phyloP scores from a whole-genome alignment of 2,797 vertebrate species.

The Alfaro cultratus region DNA sequence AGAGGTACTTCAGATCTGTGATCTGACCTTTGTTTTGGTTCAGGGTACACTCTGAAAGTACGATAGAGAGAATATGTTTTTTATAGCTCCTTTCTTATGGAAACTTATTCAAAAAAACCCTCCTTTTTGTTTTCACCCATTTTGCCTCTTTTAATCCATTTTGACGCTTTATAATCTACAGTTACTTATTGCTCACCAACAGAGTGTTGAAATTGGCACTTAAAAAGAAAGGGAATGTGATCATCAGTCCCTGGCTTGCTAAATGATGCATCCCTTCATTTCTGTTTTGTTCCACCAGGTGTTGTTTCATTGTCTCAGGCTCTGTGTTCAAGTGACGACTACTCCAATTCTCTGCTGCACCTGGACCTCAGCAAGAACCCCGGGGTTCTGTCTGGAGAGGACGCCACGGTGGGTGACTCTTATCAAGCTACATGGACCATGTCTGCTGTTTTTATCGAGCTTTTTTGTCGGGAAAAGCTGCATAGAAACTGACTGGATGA shows the following conservation, averaged over 20 bases:
- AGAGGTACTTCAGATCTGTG: constrained; percentile 40
- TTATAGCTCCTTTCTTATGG: constrained; percentile 3
- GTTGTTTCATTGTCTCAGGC: constrained; percentile 90
- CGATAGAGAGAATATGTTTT: constrained; percentile 11
- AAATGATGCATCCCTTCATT: background rate
- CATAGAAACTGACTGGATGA: background rate
- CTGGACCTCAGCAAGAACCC: constrained; percentile 93
- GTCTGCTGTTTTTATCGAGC: background rate
- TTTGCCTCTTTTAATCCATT: constrained; percentile 1
- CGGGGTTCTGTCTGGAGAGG: constrained; percentile 88
- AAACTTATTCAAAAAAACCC: background rate
- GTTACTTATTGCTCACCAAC: constrained; percentile 21
- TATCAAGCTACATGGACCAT: background rate
- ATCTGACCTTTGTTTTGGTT: constrained; percentile 60
- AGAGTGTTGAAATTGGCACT: constrained; percentile 15
- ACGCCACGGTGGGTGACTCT: constrained; percentile 85
- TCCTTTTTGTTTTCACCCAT: background rate
- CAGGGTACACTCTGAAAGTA: constrained; percentile 27
- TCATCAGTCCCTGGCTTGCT: constrained; percentile 27
- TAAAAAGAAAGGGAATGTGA: background rate
- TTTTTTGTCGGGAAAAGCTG: background rate
- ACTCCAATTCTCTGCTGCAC: constrained; percentile 89
- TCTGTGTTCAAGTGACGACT: constrained; percentile 88
- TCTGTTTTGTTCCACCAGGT: constrained; percentile 64
- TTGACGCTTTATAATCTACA: constrained; percentile 29